Base-by-base conservation (phyloP, 2,888 invertebrate genomes). In the Chloromyia formosa region DNA sequence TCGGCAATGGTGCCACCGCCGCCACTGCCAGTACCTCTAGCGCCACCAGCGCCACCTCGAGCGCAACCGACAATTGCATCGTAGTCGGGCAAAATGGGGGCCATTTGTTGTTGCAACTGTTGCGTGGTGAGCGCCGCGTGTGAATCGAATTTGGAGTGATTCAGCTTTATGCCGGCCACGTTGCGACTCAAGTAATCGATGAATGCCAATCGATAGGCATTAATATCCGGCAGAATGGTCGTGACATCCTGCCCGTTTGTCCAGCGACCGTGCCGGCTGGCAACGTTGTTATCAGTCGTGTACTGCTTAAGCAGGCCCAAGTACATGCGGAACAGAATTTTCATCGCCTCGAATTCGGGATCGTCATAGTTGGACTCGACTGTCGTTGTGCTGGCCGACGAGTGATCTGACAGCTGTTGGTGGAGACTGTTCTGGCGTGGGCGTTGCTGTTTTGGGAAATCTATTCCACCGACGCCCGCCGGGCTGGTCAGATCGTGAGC, bases 281-380 rank as follows among this genome's bases (percentile, higher is more conserved):
- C 42, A 2, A 12, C 5, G 16, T 1, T n/a, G 2, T n/a, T 12
- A 2, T 7, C n/a, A 2, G 12, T 35, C n/a, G 42, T 66, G 2
- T 35, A 2, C 22, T 83, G 82, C 75, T 84, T 85, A 1, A 88
- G 78, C 76, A 87, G 86, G 0, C 88, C 87, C 79, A 90, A 83
- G 78, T 90, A 90, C 73, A 90, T 90, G 66, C 90, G 86, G 22
- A 90, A 89, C 18, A 90, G 81, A 66, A 90, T 85, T 80, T 89
- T 90, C 73, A 90, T 86, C 0, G 89, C 90, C 76, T 85, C 85
- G 0, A 82, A 78, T 78, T 83, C 84, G 0, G 80, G 81, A 75
- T 82, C 83, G 23, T 75, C 77, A 42, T 75, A 74, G 68, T 75
- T 77, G 2, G 74, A 75, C 68, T 75, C 75, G 18, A n/a, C 42